phyloP scores from a whole-genome alignment of 2,888 invertebrate species.

The Dendrolimus pini region DNA sequence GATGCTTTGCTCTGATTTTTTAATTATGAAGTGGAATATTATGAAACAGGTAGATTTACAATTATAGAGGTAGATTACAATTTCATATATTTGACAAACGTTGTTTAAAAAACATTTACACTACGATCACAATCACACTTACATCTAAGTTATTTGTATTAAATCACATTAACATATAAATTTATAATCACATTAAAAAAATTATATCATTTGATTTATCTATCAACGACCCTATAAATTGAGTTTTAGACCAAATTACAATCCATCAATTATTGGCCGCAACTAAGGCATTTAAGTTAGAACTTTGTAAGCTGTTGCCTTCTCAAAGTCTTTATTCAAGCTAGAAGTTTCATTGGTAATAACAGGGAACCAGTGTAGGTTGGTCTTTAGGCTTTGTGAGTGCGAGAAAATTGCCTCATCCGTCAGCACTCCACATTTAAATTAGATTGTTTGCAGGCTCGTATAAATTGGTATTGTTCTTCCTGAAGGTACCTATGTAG shows the following conservation, averaged over 20 bases:
- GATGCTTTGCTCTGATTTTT: too few relatives aligned
- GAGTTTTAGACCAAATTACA: background rate
- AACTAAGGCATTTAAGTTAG: background rate
- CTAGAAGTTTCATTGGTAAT: background rate
- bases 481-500: constrained; percentile 7
- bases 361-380: constrained; percentile 6
- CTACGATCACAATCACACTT: too few relatives aligned
- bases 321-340: background rate
- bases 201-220: too few relatives aligned
- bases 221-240: too few relatives aligned
- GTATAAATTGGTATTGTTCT: constrained; percentile 39
- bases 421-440: constrained; percentile 47
- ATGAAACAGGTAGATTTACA: too few relatives aligned
- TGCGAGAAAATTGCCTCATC: constrained; percentile 48
- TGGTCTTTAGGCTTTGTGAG: constrained; percentile 36
- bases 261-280: background rate
- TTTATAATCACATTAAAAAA: too few relatives aligned
- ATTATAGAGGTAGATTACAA: too few relatives aligned
- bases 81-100: too few relatives aligned
- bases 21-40: too few relatives aligned
- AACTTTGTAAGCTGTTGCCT: background rate
- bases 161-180: too few relatives aligned
- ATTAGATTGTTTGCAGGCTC: constrained; percentile 52
- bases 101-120: too few relatives aligned
- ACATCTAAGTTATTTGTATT: too few relatives aligned